phyloP scores from a whole-genome alignment of 1,140 invertebrate species.

The Sipha flava region DNA sequence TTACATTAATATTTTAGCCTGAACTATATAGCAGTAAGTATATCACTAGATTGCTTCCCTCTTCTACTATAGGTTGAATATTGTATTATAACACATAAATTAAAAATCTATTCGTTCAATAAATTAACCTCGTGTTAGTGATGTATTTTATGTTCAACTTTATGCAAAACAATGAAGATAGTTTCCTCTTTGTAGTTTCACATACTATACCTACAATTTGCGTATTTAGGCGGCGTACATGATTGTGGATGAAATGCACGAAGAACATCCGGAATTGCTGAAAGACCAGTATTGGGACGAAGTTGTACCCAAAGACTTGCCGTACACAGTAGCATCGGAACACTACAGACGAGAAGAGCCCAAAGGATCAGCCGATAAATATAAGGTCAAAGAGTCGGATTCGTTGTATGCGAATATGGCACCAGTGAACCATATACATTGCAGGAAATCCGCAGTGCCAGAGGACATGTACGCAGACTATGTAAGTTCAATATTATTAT shows the following conservation, averaged over 20 bases:
- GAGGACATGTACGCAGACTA: constrained; percentile 70
- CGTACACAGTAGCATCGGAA: constrained; percentile 75
- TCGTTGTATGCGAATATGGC: constrained; percentile 67
- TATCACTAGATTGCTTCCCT: too few species aligned
- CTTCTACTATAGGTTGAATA: too few species aligned
- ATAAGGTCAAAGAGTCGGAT: constrained; percentile 72
- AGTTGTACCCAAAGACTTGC: constrained; percentile 76
- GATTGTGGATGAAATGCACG: constrained; percentile 86
- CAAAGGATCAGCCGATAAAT: constrained; percentile 72
- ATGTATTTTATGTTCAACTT: too few species aligned
- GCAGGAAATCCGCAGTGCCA: constrained; percentile 52
- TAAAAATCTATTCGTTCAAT: too few species aligned
- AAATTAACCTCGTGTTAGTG: too few species aligned
- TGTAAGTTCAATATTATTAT: constrained; percentile 36
- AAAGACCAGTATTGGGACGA: constrained; percentile 87
- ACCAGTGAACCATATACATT: constrained; percentile 43
- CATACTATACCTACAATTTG: neutral
- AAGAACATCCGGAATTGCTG: constrained; percentile 76
- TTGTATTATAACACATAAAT: too few species aligned
- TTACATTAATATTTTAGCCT: too few species aligned
- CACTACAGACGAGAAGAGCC: constrained; percentile 71
- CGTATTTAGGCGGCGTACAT: constrained; percentile 69
- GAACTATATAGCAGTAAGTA: too few species aligned
- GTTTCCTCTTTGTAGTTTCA: too few species aligned
- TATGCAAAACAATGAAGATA: too few species aligned